Evolutionary conservation across 23 tunicate species (phyloP), one percentile per base, ranked within the genome.

Genomic region (Oikopleura albicans): DNA sequence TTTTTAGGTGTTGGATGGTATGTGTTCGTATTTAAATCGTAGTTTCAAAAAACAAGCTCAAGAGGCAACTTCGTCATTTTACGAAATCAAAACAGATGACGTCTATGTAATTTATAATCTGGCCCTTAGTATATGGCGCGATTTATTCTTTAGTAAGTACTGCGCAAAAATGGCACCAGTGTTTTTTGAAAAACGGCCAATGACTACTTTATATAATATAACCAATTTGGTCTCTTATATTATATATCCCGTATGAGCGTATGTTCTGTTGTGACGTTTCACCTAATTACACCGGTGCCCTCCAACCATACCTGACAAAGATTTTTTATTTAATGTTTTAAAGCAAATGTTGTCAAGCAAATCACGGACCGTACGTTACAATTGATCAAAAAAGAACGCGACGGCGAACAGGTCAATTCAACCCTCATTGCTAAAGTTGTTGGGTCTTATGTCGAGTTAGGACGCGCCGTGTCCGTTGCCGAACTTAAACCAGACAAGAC

Each of bases 351-450:
- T 49, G 63, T 49, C 87, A 90, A 88, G 40, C 98, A 94, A 88
- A 93, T 94, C 1, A 94, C 98, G 0, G 86, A 93, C 4, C 94
- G 94, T 2, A 93, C 90, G n/a, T 66, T 95, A 1, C 88, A 91
- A 84, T 83, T 91, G 59, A 95, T 95, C 56, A 91, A 95, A 84
- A 91, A 95, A 75, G 99, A 95, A 41, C 41, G 99, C 66, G 88
- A 90, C 41, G 99, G 99, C 0, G 97, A 95, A 76, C 91, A 89
- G 35, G 88, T 95, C 66, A 95, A 95, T 86, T 91, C 99, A 0
- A 84, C 88, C 12, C 86, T 95, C 1, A 88, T 95, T 57, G 84
- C 89, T 63, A 95, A 88, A 0, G 99, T 95, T 0, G 84, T 95
- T 0, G 75, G 88, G 29, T 95, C 99, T 34, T 95, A 95, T 83